Base-by-base conservation (phyloP, 1,140 invertebrate genomes). In the Metopolophium dirhodum region DNA sequence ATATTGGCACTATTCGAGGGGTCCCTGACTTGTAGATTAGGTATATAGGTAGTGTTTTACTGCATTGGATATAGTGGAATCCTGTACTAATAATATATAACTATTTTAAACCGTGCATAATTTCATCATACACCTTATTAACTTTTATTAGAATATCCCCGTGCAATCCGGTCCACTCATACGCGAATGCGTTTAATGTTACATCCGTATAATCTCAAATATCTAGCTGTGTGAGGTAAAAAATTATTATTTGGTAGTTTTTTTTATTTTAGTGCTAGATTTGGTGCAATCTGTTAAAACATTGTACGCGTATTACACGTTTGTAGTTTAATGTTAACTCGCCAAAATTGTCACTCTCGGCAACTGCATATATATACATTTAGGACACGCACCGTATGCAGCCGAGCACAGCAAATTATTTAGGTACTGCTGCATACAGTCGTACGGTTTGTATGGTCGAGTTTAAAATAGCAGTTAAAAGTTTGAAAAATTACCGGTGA, bases 401-500 rank as follows among this genome's bases (percentile, higher is more conserved):
- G 61, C 61, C 61, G 61, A 77, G 61, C 61, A 77, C 61, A 35
- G 61, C 61, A 77, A 77, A 77, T n/a, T 77, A 77, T 77, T 77
- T 77, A 77, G 61, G 61, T 77, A n/a, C 61, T 77, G 61, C n/a
- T 83, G 82, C 35, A 83, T 54, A 22, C 51, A 20, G 51, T 8
- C 82, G 35, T 83, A 83, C 82, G n/a, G 77, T 83, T 35, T 23
- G 18, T 37, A 83, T 83, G 35, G 23, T 45, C 8, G 23, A 86
- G 83, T 45, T 86, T 86, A 86, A 86, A 86, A 86, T 86, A 86
- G 83, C 83, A 86, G 83, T 86, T 86, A 41, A 45, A 26, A 77
- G 61, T 77, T 77, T 77, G 61, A 77, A 77, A 77, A 77, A 77
- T 77, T n/a, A 77, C n/a, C 30, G 61, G 83, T 86, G 83, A 86